Percentiles rank a stretch among this genome's conserved stretches.
phyloP scores from a whole-genome alignment of 64 coral and sea anemone genomes.

The Pocillopora damicornis region DNA sequence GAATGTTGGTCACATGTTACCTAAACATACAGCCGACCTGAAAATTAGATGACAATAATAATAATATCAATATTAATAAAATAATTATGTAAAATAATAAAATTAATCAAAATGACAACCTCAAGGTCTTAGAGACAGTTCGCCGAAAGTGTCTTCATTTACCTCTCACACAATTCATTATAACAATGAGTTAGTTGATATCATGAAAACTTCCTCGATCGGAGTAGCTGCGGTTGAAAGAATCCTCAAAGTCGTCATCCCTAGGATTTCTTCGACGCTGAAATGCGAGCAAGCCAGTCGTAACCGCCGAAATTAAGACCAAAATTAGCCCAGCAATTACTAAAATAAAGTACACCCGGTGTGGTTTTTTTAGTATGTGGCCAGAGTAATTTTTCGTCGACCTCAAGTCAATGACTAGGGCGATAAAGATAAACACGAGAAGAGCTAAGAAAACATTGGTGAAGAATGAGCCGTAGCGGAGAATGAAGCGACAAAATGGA shows the following conservation, averaged over 20 bases:
- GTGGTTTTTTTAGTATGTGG: neutral
- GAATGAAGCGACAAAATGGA: neutral
- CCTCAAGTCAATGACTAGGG: neutral
- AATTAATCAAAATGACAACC: too few species aligned
- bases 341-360: neutral
- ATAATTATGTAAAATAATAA: too few species aligned
- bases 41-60: too few species aligned
- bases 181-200: neutral
- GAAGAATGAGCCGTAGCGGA: conserved; percentile 31
- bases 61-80: too few species aligned
- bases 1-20: too few species aligned
- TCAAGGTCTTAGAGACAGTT: too few species aligned
- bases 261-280: neutral
- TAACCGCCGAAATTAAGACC: neutral
- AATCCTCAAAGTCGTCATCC: conserved; percentile 16
- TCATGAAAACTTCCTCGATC: neutral
- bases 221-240: neutral
- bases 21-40: too few species aligned
- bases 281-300: neutral
- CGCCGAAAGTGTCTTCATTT: neutral
- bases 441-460: neutral
- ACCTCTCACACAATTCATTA: neutral
- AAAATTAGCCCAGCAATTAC: neutral
- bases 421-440: neutral
- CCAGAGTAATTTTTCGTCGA: neutral